phyloP scores from a whole-genome alignment of 2,113 vertebrate genomes.

The Oncorhynchus kisutch region DNA sequence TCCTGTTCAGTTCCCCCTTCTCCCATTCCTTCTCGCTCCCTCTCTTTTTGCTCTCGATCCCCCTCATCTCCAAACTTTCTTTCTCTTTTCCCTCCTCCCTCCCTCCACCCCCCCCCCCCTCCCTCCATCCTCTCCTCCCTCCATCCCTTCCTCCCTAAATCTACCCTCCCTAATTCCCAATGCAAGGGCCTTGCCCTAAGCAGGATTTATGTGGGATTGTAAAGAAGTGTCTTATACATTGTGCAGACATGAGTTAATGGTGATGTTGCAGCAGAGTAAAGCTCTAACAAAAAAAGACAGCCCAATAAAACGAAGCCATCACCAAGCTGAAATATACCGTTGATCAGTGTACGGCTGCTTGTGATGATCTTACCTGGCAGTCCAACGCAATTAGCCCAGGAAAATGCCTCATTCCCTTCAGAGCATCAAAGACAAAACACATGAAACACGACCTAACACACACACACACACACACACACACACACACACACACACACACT shows the following conservation, averaged over 20 bases:
- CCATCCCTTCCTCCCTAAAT: slow-evolving; percentile 10
- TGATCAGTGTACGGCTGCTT: slow-evolving; percentile 27
- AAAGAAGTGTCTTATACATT: slow-evolving; percentile 49
- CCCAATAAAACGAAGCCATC: slow-evolving; percentile 31
- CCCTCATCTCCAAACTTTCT: background rate
- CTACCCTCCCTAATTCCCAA: slow-evolving; percentile 30
- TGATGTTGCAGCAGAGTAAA: slow-evolving; percentile 21
- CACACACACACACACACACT: too few relatives aligned
- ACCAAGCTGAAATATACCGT: slow-evolving; percentile 19
- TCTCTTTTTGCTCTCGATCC: background rate
- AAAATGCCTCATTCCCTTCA: slow-evolving; percentile 22
- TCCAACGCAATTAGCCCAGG: slow-evolving; percentile 24
- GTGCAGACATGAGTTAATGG: slow-evolving; percentile 36
- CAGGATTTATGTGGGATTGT: slow-evolving; percentile 29
- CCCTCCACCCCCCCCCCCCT: slow-evolving; percentile 30
- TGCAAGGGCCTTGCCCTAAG: slow-evolving; percentile 17
- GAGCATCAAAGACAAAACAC: background rate
- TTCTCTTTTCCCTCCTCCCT: slow-evolving; percentile 18
- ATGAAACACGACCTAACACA: background rate
- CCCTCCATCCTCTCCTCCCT: slow-evolving; percentile 14
- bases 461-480: too few relatives aligned
- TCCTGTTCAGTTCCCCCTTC: slow-evolving; percentile 12
- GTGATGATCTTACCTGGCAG: slow-evolving; percentile 23
- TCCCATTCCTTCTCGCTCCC: slow-evolving; percentile 11
- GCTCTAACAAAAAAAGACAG: slow-evolving; percentile 27